These are phyloP conservation scores for Drosophila orena DNA, from an alignment of 1,140 invertebrate genomes.

Conservation along the genomic window DNA sequence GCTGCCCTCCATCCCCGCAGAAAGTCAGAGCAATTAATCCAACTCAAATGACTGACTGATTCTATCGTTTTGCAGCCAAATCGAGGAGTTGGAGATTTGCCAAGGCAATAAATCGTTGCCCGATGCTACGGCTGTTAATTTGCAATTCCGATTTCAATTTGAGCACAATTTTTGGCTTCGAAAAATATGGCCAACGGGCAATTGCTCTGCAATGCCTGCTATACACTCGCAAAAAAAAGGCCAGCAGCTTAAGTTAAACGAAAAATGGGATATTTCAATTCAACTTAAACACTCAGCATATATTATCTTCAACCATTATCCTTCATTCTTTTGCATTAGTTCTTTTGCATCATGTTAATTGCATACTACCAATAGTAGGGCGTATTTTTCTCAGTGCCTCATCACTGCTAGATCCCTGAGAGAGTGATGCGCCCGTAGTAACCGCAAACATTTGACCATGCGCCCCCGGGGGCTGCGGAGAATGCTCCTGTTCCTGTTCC, in stretches of 20 bases:
- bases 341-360: too few relatives aligned
- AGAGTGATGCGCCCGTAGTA: slow-evolving; percentile 13
- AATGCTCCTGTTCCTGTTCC: too few relatives aligned
- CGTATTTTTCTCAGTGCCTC: slow-evolving; percentile 19
- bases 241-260: too few relatives aligned
- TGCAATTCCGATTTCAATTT: slow-evolving; percentile 85
- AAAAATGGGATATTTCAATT: too few relatives aligned
- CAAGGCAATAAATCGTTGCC: slow-evolving; percentile 66
- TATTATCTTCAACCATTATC: too few relatives aligned
- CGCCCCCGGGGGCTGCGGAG: too few relatives aligned
- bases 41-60: slow-evolving; percentile 78
- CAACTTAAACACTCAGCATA: too few relatives aligned
- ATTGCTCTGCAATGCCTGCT: too few relatives aligned
- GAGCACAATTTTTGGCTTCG: slow-evolving; percentile 71
- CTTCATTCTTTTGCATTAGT: not conserved
- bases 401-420: not conserved
- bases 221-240: not conserved
- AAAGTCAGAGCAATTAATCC: slow-evolving; percentile 63
- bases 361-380: not conserved
- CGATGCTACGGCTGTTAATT: slow-evolving; percentile 75
- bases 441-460: slow-evolving; percentile 79
- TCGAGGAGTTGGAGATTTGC: not conserved
- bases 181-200: slow-evolving; percentile 72
- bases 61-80: slow-evolving; percentile 20
- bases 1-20: slow-evolving; percentile 11